Evolutionary conservation across 2,113 vertebrate genomes (phyloP), one percentile per base, ranked within the genome.

Genomic region (Mesembrinibis cayennensis): DNA sequence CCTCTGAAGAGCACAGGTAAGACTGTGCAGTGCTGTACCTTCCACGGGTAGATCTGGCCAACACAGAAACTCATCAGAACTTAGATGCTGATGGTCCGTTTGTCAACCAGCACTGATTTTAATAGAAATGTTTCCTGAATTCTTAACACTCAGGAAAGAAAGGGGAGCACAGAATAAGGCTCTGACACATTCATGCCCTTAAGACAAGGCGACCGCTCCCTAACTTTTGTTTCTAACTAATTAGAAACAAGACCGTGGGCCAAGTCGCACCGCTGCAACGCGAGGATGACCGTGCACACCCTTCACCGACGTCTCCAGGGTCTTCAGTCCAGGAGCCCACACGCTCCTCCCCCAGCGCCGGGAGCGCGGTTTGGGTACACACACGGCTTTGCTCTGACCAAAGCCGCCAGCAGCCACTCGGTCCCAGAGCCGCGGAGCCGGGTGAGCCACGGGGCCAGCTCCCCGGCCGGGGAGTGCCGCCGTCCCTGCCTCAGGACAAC

Each of bases 71-170:
- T 22, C 44, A 49, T 30, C 65, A 16, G 16, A 49, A 59, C 44
- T 21, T 25, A 9, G 0, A 25, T 2, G 2, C 65, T 29, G 56
- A 52, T 34, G 18, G 59, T 12, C 42, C 6, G 1, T 40, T 29
- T 17, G 34, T 14, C 34, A 62, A 32, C 2, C 66, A 87, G 26
- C 38, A n/a, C 27, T 7, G 1, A 55, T 32, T 44, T 32, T 4
- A 44, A 49, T 0, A 3, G 49, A 44, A 82, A 42, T 2, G 7
- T n/a, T 58, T 44, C 62, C 72, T 0, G 0, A 58, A 11, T 14
- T 21, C 38, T 77, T 62, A 5, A 0, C 29, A 4, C 12, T 14
- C 16, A 15, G 67, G 20, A 59, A 49, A 74, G 38, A 15, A 40
- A 32, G 52, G 21, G 52, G 19, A 80, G 67, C 55, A n/a, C 26